These are phyloP conservation scores for Marisa cornuarietis DNA, from an alignment of 1,140 invertebrate genomes.

Conservation along the genomic window DNA sequence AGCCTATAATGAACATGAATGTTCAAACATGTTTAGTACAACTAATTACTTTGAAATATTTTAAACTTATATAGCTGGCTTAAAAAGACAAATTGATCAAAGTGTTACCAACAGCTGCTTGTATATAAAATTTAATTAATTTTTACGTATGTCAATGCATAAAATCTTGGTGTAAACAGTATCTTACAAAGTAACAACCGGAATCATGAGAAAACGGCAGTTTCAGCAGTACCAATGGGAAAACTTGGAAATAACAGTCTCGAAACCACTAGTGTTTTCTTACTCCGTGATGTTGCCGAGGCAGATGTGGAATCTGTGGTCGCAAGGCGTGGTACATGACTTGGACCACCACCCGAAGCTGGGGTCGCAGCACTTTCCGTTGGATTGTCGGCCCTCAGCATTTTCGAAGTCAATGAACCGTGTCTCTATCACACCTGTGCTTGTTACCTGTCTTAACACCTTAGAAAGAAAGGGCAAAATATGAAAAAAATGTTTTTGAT, in stretches of 20 bases:
- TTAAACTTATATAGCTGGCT: too few species aligned
- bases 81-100: too few species aligned
- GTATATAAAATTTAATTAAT: too few species aligned
- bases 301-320: slow-evolving; percentile 43
- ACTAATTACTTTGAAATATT: too few species aligned
- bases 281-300: slow-evolving; percentile 43
- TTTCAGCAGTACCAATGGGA: not conserved
- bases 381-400: slow-evolving; percentile 35
- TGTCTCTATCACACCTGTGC: slow-evolving; percentile 30
- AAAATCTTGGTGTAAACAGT: too few species aligned
- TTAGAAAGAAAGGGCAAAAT: not conserved
- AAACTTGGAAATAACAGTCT: not conserved
- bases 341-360: slow-evolving; percentile 20
- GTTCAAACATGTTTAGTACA: too few species aligned
- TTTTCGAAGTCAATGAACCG: slow-evolving; percentile 41
- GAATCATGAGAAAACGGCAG: not conserved
- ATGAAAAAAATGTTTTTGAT: too few species aligned
- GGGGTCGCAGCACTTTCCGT: slow-evolving; percentile 36
- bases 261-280: slow-evolving; percentile 7
- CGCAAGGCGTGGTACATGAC: slow-evolving; percentile 28
- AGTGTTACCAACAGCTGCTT: too few species aligned
- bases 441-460: slow-evolving; percentile 8
- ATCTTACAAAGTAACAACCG: too few species aligned
- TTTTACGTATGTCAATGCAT: too few species aligned
- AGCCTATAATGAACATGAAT: too few species aligned